Conservation (phyloP, 2,888 invertebrate genomes). For the Erebia epiphron region DNA sequence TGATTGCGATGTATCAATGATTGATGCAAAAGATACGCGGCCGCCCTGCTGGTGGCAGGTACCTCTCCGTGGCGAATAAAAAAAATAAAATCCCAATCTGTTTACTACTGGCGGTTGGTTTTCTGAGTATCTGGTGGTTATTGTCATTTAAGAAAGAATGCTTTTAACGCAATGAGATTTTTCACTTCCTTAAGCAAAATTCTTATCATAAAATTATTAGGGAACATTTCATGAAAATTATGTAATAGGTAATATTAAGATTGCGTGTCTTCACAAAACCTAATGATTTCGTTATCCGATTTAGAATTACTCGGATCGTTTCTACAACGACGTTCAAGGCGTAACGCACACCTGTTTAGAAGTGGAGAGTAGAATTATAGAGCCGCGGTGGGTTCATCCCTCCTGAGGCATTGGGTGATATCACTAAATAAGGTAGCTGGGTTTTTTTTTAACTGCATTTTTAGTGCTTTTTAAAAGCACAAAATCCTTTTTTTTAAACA, state of each 20-base stretch:
- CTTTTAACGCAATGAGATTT: not conserved
- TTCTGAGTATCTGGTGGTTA: not conserved
- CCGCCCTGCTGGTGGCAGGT: too few species aligned
- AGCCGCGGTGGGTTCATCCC: too few species aligned
- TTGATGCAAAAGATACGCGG: too few species aligned
- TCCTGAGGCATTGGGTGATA: too few species aligned
- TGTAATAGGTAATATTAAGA: constrained; percentile 17
- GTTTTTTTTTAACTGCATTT: too few species aligned
- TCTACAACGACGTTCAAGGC: not conserved
- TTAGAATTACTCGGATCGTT: constrained; percentile 17
- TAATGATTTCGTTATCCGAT: constrained; percentile 20
- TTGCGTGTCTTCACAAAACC: constrained; percentile 18
- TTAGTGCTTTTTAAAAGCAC: too few species aligned
- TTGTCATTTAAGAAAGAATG: not conserved
- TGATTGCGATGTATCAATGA: too few species aligned
- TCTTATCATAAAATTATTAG: constrained; percentile 5
- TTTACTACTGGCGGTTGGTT: not conserved
- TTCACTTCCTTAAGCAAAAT: constrained; percentile 1
- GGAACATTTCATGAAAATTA: constrained; percentile 9
- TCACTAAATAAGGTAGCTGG: too few species aligned
- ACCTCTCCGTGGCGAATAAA: too few species aligned
- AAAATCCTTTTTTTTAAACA: too few species aligned
- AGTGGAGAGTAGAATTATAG: too few species aligned
- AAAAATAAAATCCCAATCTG: not conserved
- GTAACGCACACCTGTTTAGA: too few species aligned